These are phyloP conservation scores for Emys orbicularis DNA, from an alignment of 2,797 vertebrate genomes.

Conservation along the genomic window DNA sequence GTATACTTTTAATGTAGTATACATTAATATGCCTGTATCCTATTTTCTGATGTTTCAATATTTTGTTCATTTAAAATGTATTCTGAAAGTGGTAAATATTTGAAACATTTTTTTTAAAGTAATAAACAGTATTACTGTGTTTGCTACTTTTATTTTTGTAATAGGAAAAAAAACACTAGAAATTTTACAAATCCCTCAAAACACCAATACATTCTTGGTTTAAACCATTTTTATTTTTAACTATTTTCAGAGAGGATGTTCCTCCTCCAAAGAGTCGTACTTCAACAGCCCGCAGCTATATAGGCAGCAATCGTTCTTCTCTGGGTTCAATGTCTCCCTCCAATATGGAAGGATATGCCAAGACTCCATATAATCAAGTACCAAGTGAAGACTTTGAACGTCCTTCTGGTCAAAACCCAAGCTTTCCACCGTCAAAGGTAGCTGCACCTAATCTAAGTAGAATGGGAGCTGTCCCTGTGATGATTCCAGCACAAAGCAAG, in stretches of 20 bases:
- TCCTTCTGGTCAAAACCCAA: conserved; percentile 84
- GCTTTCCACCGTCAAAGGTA: conserved; percentile 87
- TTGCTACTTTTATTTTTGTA: neutral
- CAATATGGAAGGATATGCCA: conserved; percentile 94
- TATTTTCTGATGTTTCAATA: neutral
- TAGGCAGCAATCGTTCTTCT: conserved; percentile 96
- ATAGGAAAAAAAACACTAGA: neutral
- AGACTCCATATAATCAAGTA: conserved; percentile 93
- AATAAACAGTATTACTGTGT: neutral
- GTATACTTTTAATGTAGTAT: neutral
- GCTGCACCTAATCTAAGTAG: conserved; percentile 95
- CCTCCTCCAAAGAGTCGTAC: conserved; percentile 95
- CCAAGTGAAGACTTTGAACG: conserved; percentile 93
- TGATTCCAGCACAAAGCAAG: conserved; percentile 97
- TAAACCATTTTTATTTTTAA: neutral
- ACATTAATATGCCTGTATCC: neutral
- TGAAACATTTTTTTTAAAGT: neutral
- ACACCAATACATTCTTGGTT: neutral
- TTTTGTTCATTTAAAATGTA: neutral
- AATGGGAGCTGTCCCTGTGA: conserved; percentile 97
- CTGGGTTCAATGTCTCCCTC: conserved; percentile 98
- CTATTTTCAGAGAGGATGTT: conserved; percentile 91
- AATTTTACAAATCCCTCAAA: neutral
- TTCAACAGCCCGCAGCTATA: conserved; percentile 95
- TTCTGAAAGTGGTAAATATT: neutral